phyloP scores from a whole-genome alignment of 2,888 invertebrate genomes.

The Habrosyne pyritoides region DNA sequence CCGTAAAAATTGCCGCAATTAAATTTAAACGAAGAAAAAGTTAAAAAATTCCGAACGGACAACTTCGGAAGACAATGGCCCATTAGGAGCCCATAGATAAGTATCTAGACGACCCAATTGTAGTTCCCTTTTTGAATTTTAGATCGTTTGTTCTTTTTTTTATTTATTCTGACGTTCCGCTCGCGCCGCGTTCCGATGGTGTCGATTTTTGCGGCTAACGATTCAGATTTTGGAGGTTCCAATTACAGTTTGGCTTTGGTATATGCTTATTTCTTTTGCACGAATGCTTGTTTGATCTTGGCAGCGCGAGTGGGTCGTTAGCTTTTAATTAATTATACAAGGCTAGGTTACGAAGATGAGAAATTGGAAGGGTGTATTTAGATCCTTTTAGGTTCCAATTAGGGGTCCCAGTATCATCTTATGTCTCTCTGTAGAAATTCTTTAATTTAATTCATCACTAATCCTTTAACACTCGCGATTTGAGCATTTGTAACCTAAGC shows the following conservation, averaged over 20 bases:
- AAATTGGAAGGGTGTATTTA: too few relatives aligned
- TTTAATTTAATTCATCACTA: neutral
- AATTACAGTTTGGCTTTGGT: slow-evolving; percentile 27
- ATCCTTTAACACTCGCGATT: too few relatives aligned
- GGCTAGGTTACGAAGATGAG: neutral
- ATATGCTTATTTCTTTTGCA: neutral
- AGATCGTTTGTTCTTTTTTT: slow-evolving; percentile 34
- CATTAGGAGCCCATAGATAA: slow-evolving; percentile 76
- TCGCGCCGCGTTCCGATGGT: slow-evolving; percentile 41
- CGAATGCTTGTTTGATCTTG: neutral
- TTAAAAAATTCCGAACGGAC: slow-evolving; percentile 50
- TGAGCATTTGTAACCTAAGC: too few relatives aligned
- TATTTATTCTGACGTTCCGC: slow-evolving; percentile 21
- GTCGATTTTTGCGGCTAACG: slow-evolving; percentile 65
- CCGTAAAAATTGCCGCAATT: slow-evolving; percentile 79
- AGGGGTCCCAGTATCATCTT: too few relatives aligned
- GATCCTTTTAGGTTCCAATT: too few relatives aligned
- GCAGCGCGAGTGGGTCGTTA: neutral
- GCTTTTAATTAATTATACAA: neutral
- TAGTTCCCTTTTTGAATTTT: slow-evolving; percentile 57
- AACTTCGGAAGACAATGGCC: slow-evolving; percentile 69
- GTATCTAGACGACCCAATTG: slow-evolving; percentile 70
- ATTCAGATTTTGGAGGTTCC: slow-evolving; percentile 35
- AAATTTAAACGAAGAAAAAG: slow-evolving; percentile 62
- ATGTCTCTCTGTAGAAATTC: neutral